phyloP scores from a whole-genome alignment of 2,888 invertebrate species.

The Drosophila sordidapex region DNA sequence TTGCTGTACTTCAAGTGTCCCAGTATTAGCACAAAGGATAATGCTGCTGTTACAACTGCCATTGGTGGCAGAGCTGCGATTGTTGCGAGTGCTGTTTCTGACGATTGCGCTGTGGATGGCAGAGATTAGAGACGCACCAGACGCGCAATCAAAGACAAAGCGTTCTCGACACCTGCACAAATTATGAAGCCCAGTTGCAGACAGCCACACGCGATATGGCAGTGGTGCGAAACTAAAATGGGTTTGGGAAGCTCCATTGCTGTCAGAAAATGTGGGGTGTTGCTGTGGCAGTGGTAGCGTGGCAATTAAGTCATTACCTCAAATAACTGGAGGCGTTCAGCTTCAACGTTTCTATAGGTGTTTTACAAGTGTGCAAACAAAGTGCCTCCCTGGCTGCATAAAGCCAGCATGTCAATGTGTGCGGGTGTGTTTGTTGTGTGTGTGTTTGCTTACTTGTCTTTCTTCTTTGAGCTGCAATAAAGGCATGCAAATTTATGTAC shows the following conservation, averaged over 20 bases:
- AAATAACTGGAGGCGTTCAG: constrained; percentile 63
- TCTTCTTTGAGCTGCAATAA: constrained; percentile 71
- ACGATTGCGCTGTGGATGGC: constrained; percentile 67
- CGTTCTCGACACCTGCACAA: constrained; percentile 76
- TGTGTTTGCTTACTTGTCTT: constrained; percentile 50
- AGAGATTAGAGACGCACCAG: constrained; percentile 73
- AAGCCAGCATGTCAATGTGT: constrained; percentile 24
- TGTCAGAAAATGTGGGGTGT: constrained; percentile 19
- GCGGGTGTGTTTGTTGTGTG: constrained; percentile 12
- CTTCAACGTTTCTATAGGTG: constrained; percentile 55
- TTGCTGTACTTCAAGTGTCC: constrained; percentile 44
- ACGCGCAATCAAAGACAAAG: constrained; percentile 77
- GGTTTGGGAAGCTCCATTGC: background rate
- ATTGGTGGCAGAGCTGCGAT: background rate
- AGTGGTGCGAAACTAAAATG: constrained; percentile 2
- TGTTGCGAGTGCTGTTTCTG: constrained; percentile 13
- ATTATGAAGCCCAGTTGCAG: constrained; percentile 69
- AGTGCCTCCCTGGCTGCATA: constrained; percentile 67
- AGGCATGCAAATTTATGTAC: constrained; percentile 79
- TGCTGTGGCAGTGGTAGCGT: constrained; percentile 31
- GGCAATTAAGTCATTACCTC: constrained; percentile 79
- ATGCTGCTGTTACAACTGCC: constrained; percentile 13
- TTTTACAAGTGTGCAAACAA: constrained; percentile 78
- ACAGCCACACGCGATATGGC: constrained; percentile 23
- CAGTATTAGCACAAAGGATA: constrained; percentile 52